Evolutionary conservation across 1,140 invertebrate genomes (phyloP).

Genomic region (Ips nitidus): DNA sequence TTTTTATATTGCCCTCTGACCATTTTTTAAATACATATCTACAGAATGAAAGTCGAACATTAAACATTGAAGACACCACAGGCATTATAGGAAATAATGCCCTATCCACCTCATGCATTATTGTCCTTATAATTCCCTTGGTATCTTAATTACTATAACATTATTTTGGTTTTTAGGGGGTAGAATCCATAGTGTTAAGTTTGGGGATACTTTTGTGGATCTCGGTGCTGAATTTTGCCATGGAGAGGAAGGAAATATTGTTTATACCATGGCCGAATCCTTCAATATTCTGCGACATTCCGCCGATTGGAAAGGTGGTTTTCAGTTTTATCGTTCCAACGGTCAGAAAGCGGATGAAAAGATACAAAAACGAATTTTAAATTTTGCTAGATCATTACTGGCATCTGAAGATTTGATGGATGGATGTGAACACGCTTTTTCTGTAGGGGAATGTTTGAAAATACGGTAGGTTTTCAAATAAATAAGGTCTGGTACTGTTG

Average conservation of each 20-base stretch:
- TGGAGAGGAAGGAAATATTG: conserved; percentile 70
- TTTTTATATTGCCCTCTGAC: too few species aligned
- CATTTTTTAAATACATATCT: too few species aligned
- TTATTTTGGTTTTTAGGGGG: conserved; percentile 55
- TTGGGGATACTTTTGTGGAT: conserved; percentile 67
- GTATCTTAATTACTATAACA: too few species aligned
- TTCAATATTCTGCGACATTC: conserved; percentile 55
- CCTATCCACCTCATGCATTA: too few species aligned
- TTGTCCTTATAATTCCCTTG: too few species aligned
- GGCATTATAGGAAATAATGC: too few species aligned
- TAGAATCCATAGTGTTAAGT: conserved; percentile 61
- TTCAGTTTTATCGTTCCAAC: conserved; percentile 29
- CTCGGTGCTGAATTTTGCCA: conserved; percentile 80
- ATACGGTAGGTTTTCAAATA: conserved; percentile 20
- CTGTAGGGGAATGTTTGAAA: conserved; percentile 32
- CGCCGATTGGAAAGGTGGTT: background rate
- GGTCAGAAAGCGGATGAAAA: conserved; percentile 19
- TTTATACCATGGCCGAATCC: conserved; percentile 65
- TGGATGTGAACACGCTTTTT: conserved; percentile 19
- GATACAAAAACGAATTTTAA: conserved; percentile 7
- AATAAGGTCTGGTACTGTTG: background rate
- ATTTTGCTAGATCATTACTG: conserved; percentile 17
- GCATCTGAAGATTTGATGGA: conserved; percentile 11
- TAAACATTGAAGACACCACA: too few species aligned
- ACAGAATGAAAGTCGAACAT: too few species aligned